phyloP scores from a whole-genome alignment of 2,113 vertebrate species.

The Argyrosomus japonicus region DNA sequence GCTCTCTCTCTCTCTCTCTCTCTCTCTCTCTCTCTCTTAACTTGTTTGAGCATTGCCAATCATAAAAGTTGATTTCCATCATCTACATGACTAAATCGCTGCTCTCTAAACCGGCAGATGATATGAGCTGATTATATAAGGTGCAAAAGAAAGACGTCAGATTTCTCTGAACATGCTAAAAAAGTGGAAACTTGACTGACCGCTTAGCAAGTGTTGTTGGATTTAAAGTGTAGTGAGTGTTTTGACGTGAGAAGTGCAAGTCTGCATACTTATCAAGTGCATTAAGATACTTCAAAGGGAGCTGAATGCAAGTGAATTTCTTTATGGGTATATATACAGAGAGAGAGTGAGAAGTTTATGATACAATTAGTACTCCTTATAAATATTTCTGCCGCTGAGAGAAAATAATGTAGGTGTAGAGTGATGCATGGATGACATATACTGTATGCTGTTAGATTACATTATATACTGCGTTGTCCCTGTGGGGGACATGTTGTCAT shows the following conservation, averaged over 20 bases:
- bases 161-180: neutral
- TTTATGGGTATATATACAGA: slow-evolving; percentile 1
- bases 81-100: slow-evolving; percentile 15
- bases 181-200: slow-evolving; percentile 11
- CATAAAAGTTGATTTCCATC: slow-evolving; percentile 25
- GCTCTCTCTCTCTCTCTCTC: neutral
- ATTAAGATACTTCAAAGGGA: slow-evolving; percentile 51
- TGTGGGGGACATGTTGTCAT: no score
- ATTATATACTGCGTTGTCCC: no score
- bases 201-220: slow-evolving; percentile 25
- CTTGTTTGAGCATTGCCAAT: slow-evolving; percentile 39
- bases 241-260: slow-evolving; percentile 34
- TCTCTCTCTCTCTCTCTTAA: no score
- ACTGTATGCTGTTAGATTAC: no score
- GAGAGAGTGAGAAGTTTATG: slow-evolving; percentile 9
- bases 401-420: neutral
- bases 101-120: neutral
- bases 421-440: neutral
- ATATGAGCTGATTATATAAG: slow-evolving; percentile 29
- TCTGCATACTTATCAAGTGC: slow-evolving; percentile 24
- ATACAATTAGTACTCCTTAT: neutral
- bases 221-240: slow-evolving; percentile 14
- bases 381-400: neutral
- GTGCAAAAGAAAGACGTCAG: slow-evolving; percentile 12
- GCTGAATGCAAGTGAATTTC: neutral